Conservation (phyloP, 2,888 invertebrate genomes). For the Amiota communis region DNA sequence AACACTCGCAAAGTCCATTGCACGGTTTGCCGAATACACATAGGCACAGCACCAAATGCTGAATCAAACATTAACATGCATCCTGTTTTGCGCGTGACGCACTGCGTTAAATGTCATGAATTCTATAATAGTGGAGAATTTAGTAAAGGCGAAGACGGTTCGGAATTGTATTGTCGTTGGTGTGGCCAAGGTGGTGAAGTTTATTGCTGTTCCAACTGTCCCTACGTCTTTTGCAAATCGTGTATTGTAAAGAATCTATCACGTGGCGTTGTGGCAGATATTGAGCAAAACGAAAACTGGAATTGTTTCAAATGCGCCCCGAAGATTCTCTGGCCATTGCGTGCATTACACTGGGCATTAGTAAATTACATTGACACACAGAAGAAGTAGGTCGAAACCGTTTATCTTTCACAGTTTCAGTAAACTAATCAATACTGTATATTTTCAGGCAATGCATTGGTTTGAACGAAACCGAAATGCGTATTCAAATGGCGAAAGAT, state of each 20-base stretch:
- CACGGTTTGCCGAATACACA: constrained; percentile 82
- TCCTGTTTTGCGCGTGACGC: constrained; percentile 81
- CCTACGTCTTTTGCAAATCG: constrained; percentile 84
- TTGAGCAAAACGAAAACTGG: constrained; percentile 86
- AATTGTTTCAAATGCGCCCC: constrained; percentile 84
- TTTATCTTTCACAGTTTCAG: background rate
- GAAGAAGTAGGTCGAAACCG: constrained; percentile 66
- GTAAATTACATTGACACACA: constrained; percentile 80
- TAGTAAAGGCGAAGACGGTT: constrained; percentile 87
- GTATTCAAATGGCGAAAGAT: constrained; percentile 62
- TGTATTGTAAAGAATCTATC: constrained; percentile 85
- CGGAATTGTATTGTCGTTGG: constrained; percentile 88
- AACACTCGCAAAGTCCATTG: constrained; percentile 80
- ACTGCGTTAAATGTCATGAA: constrained; percentile 82
- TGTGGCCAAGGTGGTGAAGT: constrained; percentile 87
- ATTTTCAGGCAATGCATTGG: background rate
- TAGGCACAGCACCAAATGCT: constrained; percentile 81
- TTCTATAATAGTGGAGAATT: constrained; percentile 88
- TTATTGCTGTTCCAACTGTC: constrained; percentile 84
- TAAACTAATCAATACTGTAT: background rate
- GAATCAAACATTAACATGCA: constrained; percentile 81
- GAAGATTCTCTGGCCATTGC: constrained; percentile 78
- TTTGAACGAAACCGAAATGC: constrained; percentile 56
- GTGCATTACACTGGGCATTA: constrained; percentile 83
- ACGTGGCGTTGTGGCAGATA: constrained; percentile 78